These are phyloP conservation scores for Spicauda simplicius DNA, from an alignment of 2,888 invertebrate species.

Conservation along the genomic window DNA sequence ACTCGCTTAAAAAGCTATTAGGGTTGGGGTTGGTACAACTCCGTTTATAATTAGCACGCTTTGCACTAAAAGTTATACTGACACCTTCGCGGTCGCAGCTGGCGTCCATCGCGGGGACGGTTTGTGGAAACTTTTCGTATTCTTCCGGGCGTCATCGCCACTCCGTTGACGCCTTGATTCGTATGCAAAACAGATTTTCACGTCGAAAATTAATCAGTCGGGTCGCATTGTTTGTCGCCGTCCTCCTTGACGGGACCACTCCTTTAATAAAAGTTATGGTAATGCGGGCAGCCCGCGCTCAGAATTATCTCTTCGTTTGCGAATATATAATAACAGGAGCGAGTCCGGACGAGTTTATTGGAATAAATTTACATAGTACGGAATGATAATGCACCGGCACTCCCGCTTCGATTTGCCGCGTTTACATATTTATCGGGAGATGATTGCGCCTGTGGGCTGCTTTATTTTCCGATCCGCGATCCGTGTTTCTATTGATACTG, in stretches of 20 bases:
- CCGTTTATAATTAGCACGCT: slow-evolving; percentile 41
- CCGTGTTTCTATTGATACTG: slow-evolving; percentile 28
- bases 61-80: slow-evolving; percentile 38
- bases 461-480: slow-evolving; percentile 52
- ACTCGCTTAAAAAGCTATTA: slow-evolving; percentile 36
- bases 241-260: slow-evolving; percentile 65
- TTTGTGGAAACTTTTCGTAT: slow-evolving; percentile 39
- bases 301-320: slow-evolving; percentile 83
- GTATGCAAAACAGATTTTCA: slow-evolving; percentile 78
- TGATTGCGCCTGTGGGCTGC: slow-evolving; percentile 51
- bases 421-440: slow-evolving; percentile 80
- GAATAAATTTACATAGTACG: slow-evolving; percentile 83
- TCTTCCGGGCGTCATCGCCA: slow-evolving; percentile 47
- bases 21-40: slow-evolving; percentile 34
- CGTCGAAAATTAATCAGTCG: slow-evolving; percentile 78
- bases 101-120: slow-evolving; percentile 19
- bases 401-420: slow-evolving; percentile 72
- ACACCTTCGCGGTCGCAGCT: slow-evolving; percentile 35
- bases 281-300: slow-evolving; percentile 74
- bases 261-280: slow-evolving; percentile 84
- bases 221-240: slow-evolving; percentile 74
- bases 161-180: slow-evolving; percentile 62
- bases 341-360: slow-evolving; percentile 76
- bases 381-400: slow-evolving; percentile 71
- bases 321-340: slow-evolving; percentile 82